A percentile compares a stretch with the other conserved stretches of the same genome.
phyloP scores from a whole-genome alignment of 2,888 invertebrate genomes.

The Plebejus argus region DNA sequence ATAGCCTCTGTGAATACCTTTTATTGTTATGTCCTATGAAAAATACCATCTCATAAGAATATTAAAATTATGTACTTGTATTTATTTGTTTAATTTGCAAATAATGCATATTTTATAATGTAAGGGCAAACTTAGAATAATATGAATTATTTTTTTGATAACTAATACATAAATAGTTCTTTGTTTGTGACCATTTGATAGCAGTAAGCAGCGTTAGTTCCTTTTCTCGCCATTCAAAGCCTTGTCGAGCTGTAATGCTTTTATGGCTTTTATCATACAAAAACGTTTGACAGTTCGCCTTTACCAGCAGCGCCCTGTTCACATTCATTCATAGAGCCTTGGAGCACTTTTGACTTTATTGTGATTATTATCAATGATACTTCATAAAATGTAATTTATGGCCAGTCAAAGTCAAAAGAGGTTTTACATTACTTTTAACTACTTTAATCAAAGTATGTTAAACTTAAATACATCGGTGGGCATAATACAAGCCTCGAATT shows the following conservation, averaged over 20 bases:
- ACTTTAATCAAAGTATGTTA: slow-evolving; percentile 31
- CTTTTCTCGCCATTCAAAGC: no score
- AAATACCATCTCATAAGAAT: not conserved
- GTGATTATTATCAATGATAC: not conserved
- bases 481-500: slow-evolving; percentile 23
- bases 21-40: not conserved
- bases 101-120: not conserved
- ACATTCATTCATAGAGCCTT: no score
- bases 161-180: no score
- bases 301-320: no score
- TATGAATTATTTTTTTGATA: not conserved
- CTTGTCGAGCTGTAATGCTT: no score
- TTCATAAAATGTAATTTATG: not conserved
- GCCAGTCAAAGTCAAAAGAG: slow-evolving; percentile 34
- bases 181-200: not conserved
- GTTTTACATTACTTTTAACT: slow-evolving; percentile 28
- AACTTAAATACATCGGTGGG: slow-evolving; percentile 32
- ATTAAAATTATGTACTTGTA: slow-evolving; percentile 7
- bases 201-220: no score
- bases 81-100: slow-evolving; percentile 12
- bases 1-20: not conserved
- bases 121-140: not conserved
- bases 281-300: no score
- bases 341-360: no score
- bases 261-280: no score